phyloP scores from a whole-genome alignment of 2,113 vertebrate genomes.

The Epinephelus lanceolatus region DNA sequence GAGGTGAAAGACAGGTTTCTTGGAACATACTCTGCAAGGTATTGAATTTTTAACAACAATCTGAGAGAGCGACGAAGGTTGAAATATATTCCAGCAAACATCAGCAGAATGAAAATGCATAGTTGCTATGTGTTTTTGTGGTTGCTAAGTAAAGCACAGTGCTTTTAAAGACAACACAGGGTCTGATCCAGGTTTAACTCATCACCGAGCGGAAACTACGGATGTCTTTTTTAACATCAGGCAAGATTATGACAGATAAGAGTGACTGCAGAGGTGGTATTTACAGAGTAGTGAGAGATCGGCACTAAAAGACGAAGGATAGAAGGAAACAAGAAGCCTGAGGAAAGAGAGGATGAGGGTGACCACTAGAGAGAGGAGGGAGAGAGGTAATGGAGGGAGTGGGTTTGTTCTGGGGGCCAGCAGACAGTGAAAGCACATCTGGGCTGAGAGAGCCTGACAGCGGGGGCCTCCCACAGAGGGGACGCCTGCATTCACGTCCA shows the following conservation, averaged over 20 bases:
- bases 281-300: not conserved
- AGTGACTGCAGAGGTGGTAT: not conserved
- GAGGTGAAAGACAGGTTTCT: conserved; percentile 36
- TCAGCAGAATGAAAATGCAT: not conserved
- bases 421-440: conserved; percentile 22
- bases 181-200: not conserved
- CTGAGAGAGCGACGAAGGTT: not conserved
- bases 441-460: conserved; percentile 13
- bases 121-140: not conserved
- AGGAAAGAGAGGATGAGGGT: not conserved
- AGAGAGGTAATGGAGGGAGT: not conserved
- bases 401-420: not conserved
- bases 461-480: conserved; percentile 19
- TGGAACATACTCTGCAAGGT: not conserved
- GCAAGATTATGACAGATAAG: not conserved
- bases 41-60: not conserved
- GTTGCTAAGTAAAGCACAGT: not conserved
- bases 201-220: not conserved
- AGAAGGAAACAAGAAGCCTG: not conserved
- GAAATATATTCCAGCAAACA: not conserved
- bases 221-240: not conserved
- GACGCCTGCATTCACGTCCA: conserved; percentile 6
- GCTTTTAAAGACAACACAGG: not conserved
- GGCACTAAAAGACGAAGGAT: not conserved
- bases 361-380: not conserved